Evolutionary conservation across 2,888 invertebrate species (phyloP), one percentile per base, ranked within the genome.

Genomic region (Andrena minutula): DNA sequence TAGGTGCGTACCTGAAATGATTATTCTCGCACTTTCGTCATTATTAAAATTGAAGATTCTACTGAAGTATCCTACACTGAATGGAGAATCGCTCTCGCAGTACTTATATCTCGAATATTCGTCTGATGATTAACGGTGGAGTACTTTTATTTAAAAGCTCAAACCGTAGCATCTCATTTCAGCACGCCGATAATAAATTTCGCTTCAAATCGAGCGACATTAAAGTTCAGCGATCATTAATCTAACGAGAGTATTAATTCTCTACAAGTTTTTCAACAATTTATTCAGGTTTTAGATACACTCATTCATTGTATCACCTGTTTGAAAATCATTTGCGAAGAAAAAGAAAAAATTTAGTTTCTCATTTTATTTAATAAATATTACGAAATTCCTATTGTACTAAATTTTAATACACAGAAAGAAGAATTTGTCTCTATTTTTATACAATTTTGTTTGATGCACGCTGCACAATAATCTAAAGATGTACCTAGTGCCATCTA

Each of bases 21-120:
- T 89, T 87, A 89, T 89, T 83, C 85, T 88, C 84, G 78, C 83
- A 85, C 88, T 86, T 85, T 68, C 64, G 72, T 68, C 70, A 61
- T 80, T 83, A 81, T 81, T 83, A 65, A 77, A 78, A 76, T 75
- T 75, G 84, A 80, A 68, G 75, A 61, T 68, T 80, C 64, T 61
- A 80, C 72, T 72, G 75, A 82, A 76, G 69, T 75, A 72, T 69
- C 32, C 56, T 75, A 71, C 70, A 68, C 72, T 72, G 81, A 80
- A 80, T 63, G 41, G 58, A 58, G 75, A 51, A 75, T 75, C 75
- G 72, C 60, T 63, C 82, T 79, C 66, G 41, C 56, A 41, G 41
- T 16, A 75, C 53, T 66, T 65, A 75, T 71, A 58, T 74, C 47
- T 28, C 65, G 51, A 53, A 79, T 56, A 58, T 79, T 53, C 65